Base-by-base conservation (phyloP, 23 tunicate species). In the Corella eumyota region DNA sequence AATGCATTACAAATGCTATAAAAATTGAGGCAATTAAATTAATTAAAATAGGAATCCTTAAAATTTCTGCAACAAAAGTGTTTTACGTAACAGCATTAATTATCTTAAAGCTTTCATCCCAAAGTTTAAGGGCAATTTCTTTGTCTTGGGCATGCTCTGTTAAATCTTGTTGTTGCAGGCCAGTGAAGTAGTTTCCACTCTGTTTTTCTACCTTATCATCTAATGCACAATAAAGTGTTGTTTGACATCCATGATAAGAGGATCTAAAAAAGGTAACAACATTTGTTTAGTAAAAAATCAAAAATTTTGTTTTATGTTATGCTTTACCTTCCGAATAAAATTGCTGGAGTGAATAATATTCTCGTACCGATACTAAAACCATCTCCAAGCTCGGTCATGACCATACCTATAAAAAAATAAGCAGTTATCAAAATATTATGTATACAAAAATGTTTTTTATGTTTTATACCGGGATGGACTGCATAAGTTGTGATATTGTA, bases 391-490 rank as follows among this genome's bases (percentile, higher is more conserved):
- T n/a, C n/a, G n/a, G n/a, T n/a, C n/a, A n/a, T n/a, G n/a, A n/a
- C n/a, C n/a, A n/a, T n/a, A n/a, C n/a, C n/a, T n/a, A n/a, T n/a
- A n/a, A n/a, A n/a, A n/a, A n/a, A n/a, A n/a, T n/a, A n/a, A n/a
- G n/a, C n/a, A n/a, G n/a, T n/a, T n/a, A n/a, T n/a, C n/a, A n/a
- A n/a, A n/a, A n/a, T n/a, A n/a, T n/a, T n/a, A n/a, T n/a, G n/a
- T n/a, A n/a, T n/a, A n/a, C n/a, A n/a, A n/a, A n/a, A n/a, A n/a
- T n/a, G n/a, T n/a, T n/a, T n/a, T n/a, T n/a, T n/a, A n/a, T n/a
- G n/a, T 5, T 24, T 28, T 26, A 2, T n/a, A 79, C 88, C 88
- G 56, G 88, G 88, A 29, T 79, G 88, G 3, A 79, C 65, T 20
- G 77, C 36, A 57, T 57, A 79, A 6, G 72, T 56, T 24, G 77